Evolutionary conservation across 2,797 vertebrate species (phyloP), one percentile per base, ranked within the genome.

Genomic region (Astyanax mexicanus): DNA sequence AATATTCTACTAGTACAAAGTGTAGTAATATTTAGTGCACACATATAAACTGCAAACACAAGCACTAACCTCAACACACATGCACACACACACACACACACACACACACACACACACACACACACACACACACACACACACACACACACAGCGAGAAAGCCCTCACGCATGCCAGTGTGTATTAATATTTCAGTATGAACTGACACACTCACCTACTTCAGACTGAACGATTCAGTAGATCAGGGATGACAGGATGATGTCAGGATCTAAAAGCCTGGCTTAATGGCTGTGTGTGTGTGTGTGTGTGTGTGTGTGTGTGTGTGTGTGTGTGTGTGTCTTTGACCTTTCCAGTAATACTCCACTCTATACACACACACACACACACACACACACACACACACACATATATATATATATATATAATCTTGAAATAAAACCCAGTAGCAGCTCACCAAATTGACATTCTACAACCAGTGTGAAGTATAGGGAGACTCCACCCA

Each of bases 121-220:
- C 29, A 32, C 29, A 32, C 29, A 32, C 29, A 32, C 19, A 60
- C 60, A 40, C 49, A 77, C 60, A 54, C 75, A 71, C 42, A 25
- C 47, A 54, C 57, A 62, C 29, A 58, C n/a, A n/a, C n/a, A n/a
- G n/a, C n/a, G n/a, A 58, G 11, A 23, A 25, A 27, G 23, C n/a
- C 10, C 9, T 25, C 29, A 6, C 49, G 37, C 32, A 27, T 49
- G 47, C 6, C 25, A 6, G 19, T 27, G 19, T 55, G 52, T 58
- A 47, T 79, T 69, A 68, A 81, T 79, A 81, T 72, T 79, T 79
- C 25, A 82, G 54, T 25, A 55, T 29, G 40, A 57, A 13, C 62
- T 75, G 80, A 76, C 73, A 82, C 76, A 38, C 6, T 55, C 80
- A 78, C 71, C 71, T 58, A 81, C 49, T 75, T 81, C 35, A 67